Evolutionary conservation across 2,888 invertebrate genomes (phyloP).

Genomic region (Tineola bisselliella): DNA sequence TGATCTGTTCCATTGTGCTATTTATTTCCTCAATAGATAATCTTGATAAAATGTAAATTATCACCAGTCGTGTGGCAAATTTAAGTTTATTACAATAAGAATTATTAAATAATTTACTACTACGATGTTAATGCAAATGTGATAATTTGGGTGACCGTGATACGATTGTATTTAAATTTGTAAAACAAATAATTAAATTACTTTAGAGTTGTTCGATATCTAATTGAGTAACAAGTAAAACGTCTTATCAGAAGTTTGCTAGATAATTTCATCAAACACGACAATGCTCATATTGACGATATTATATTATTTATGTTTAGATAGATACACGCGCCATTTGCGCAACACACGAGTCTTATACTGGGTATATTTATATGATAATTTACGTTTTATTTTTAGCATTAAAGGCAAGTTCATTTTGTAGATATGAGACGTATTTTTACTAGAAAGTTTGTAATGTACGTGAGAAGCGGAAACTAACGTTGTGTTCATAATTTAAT

Average conservation of each 20-base stretch:
- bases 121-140: neutral
- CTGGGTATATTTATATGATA: too few species aligned
- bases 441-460: too few species aligned
- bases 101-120: too few species aligned
- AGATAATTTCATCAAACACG: neutral
- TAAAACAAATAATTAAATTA: neutral
- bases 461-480: too few species aligned
- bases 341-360: neutral
- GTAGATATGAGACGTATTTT: too few species aligned
- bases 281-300: neutral
- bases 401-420: too few species aligned
- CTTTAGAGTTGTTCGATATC: neutral
- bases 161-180: neutral
- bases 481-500: too few species aligned
- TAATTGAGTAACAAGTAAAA: neutral
- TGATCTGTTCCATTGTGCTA: too few species aligned
- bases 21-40: constrained; percentile 3
- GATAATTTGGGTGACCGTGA: neutral
- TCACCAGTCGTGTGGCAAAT: neutral
- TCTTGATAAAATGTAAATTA: neutral
- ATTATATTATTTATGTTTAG: neutral
- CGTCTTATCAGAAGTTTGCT: neutral
- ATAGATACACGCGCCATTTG: neutral
- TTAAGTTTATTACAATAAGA: neutral
- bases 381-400: too few species aligned